Evolutionary conservation across 2,888 invertebrate species (phyloP).

Genomic region (Sycophila texana): DNA sequence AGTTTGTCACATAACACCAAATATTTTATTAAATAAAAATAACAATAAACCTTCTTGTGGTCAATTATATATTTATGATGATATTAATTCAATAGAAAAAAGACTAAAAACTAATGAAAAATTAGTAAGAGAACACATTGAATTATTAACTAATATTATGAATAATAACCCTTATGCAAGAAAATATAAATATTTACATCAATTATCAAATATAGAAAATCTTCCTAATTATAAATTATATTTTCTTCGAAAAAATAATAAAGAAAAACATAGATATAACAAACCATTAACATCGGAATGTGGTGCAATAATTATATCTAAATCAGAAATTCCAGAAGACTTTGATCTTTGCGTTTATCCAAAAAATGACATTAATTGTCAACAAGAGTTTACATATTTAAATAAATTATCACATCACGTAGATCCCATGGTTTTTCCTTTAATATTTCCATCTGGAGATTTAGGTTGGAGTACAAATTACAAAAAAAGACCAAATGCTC

Average conservation of each 20-base stretch:
- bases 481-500: not conserved
- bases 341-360: conserved; percentile 26
- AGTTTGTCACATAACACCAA: no score
- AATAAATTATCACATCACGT: conserved; percentile 44
- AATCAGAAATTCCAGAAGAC: not conserved
- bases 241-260: conserved; percentile 6
- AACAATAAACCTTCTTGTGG: not conserved
- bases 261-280: conserved; percentile 7
- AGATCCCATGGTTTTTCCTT: conserved; percentile 42
- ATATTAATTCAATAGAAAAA: not conserved
- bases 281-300: conserved; percentile 8
- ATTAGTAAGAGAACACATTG: no score
- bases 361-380: not conserved
- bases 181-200: not conserved
- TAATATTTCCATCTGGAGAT: conserved; percentile 39
- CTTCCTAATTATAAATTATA: not conserved
- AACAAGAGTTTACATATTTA: not conserved
- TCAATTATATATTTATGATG: conserved; percentile 1
- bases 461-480: conserved; percentile 36
- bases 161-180: not conserved
- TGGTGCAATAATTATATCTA: conserved; percentile 17
- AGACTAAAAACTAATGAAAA: not conserved
- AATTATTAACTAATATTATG: not conserved
- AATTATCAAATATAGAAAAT: not conserved
- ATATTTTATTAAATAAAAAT: no score